Conservation (phyloP, 2,113 vertebrate genomes). For the Furnarius figulus region DNA sequence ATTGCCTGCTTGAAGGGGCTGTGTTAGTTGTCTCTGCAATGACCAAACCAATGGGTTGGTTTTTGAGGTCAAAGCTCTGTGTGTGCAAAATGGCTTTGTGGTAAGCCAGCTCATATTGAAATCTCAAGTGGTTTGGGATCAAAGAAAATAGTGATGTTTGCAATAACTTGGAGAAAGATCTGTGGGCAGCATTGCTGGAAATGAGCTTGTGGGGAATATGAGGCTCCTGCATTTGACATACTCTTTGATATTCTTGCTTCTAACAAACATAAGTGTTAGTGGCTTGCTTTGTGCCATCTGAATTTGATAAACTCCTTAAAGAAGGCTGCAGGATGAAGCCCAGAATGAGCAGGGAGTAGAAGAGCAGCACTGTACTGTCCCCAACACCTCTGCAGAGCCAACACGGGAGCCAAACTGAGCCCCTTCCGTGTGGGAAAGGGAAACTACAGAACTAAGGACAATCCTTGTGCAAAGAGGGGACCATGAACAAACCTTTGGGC, state of each 20-base stretch:
- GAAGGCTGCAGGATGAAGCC: neutral
- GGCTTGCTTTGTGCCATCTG: neutral
- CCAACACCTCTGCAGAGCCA: neutral
- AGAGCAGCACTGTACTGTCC: neutral
- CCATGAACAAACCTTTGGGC: neutral
- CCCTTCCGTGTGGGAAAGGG: neutral
- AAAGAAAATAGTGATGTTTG: neutral
- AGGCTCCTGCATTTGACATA: neutral
- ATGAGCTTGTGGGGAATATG: neutral
- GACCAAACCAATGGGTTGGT: neutral
- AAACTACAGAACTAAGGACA: neutral
- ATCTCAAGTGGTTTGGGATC: neutral
- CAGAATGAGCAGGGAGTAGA: neutral
- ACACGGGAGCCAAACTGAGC: neutral
- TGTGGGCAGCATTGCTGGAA: neutral
- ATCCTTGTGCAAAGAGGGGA: neutral
- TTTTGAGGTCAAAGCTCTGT: neutral
- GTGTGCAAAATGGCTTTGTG: neutral
- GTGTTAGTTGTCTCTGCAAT: neutral
- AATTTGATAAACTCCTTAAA: neutral
- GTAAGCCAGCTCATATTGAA: neutral
- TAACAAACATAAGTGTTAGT: neutral
- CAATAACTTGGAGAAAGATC: neutral
- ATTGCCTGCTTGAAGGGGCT: neutral
- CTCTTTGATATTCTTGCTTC: neutral